Evolutionary conservation across 2,888 invertebrate species (phyloP).

Genomic region (Taphrorychus bicolor): DNA sequence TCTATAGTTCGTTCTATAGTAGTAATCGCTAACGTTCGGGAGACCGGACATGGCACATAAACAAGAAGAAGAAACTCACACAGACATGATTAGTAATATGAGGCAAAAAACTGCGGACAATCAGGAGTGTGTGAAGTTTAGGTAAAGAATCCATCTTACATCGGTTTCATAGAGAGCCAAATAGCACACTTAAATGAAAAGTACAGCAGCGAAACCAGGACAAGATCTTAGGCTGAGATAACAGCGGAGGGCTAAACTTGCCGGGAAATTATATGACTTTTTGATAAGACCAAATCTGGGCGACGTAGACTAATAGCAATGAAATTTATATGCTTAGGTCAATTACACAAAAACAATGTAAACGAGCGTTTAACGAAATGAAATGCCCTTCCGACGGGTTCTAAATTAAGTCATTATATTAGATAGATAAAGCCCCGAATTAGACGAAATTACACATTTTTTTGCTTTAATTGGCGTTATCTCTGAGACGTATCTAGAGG

Average conservation of each 20-base stretch:
- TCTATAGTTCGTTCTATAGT: no score
- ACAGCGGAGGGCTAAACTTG: no score
- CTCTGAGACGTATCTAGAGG: background rate
- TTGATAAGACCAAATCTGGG: background rate
- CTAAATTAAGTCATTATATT: slow-evolving; percentile 21
- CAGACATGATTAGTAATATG: slow-evolving; percentile 75
- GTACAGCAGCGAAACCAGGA: slow-evolving; percentile 11
- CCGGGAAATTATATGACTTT: no score
- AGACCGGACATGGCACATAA: no score
- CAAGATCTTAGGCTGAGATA: no score
- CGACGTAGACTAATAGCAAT: slow-evolving; percentile 1
- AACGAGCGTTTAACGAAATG: slow-evolving; percentile 21
- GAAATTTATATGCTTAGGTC: slow-evolving; percentile 13
- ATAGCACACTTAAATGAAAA: slow-evolving; percentile 21
- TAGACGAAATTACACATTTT: slow-evolving; percentile 24
- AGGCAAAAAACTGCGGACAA: slow-evolving; percentile 77
- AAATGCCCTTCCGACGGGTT: slow-evolving; percentile 6
- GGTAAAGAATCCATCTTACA: slow-evolving; percentile 72
- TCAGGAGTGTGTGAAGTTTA: slow-evolving; percentile 79
- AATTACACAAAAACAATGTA: slow-evolving; percentile 26
- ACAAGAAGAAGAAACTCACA: slow-evolving; percentile 61
- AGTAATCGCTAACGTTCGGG: no score
- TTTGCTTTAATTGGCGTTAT: slow-evolving; percentile 24
- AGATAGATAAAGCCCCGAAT: slow-evolving; percentile 22
- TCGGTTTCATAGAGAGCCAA: slow-evolving; percentile 43